Evolutionary conservation across 2,888 invertebrate species (phyloP).

Genomic region (Ormyrus labotus): DNA sequence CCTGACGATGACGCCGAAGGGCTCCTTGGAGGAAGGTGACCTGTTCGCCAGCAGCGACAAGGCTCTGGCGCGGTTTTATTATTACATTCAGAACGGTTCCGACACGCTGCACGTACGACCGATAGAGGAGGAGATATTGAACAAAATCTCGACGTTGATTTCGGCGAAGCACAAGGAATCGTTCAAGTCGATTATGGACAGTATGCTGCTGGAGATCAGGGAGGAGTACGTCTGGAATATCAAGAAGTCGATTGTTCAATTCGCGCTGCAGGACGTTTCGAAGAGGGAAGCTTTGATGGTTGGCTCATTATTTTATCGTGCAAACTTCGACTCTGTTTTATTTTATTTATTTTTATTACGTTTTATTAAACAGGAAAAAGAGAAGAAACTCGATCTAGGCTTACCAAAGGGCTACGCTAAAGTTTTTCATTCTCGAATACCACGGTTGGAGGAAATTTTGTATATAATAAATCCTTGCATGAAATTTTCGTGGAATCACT

Average conservation of each 20-base stretch:
- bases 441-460: conserved; percentile 78
- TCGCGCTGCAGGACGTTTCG: conserved; percentile 87
- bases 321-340: background rate
- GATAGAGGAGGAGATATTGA: conserved; percentile 84
- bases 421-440: conserved; percentile 8
- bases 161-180: conserved; percentile 79
- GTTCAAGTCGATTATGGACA: conserved; percentile 79
- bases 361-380: too few species aligned
- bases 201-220: conserved; percentile 86
- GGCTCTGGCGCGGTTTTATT: conserved; percentile 88
- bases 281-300: conserved; percentile 37
- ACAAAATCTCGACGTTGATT: conserved; percentile 81
- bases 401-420: conserved; percentile 36
- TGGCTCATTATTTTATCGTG: background rate
- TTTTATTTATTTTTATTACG: background rate
- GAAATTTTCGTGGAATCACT: conserved; percentile 86
- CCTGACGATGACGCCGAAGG: conserved; percentile 81
- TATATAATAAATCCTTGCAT: conserved; percentile 90
- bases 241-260: conserved; percentile 94
- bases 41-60: conserved; percentile 79
- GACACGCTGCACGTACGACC: conserved; percentile 93
- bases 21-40: conserved; percentile 69
- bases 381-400: background rate
- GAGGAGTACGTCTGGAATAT: conserved; percentile 91
- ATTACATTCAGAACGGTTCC: conserved; percentile 92